Conservation (phyloP, 2,797 vertebrate species). For the Myripristis jacobus region DNA sequence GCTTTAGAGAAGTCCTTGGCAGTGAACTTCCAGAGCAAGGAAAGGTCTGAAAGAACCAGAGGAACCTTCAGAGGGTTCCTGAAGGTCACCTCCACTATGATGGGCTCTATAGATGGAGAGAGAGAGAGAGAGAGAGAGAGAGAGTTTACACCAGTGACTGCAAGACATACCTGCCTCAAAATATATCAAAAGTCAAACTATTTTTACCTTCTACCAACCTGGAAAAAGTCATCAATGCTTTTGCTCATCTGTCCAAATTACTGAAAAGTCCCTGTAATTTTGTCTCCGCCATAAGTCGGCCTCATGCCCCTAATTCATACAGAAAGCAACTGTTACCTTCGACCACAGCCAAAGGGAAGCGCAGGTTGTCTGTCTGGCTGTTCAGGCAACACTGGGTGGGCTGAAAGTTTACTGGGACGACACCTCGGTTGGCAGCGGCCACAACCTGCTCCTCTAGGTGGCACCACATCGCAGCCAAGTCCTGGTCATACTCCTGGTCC, state of each 20-base stretch:
- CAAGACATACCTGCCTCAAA: too few species aligned
- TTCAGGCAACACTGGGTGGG: slow-evolving; percentile 94
- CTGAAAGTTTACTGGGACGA: slow-evolving; percentile 86
- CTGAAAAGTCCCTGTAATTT: too few species aligned
- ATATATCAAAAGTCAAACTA: too few species aligned
- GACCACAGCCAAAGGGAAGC: slow-evolving; percentile 90
- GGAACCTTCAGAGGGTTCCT: slow-evolving; percentile 95
- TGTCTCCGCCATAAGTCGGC: too few species aligned
- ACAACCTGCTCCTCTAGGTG: slow-evolving; percentile 94
- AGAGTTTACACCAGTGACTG: too few species aligned
- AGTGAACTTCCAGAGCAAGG: slow-evolving; percentile 94
- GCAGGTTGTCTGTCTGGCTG: slow-evolving; percentile 92
- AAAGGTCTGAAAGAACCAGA: slow-evolving; percentile 89
- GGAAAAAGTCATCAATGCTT: too few species aligned
- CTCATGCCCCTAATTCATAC: too few species aligned
- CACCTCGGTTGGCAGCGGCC: slow-evolving; percentile 87
- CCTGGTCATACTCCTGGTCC: slow-evolving; percentile 95
- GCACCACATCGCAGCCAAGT: slow-evolving; percentile 91
- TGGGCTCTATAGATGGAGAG: slow-evolving; percentile 84
- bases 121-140: neutral
- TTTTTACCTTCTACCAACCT: too few species aligned
- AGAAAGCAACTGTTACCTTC: slow-evolving; percentile 82
- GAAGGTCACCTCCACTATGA: slow-evolving; percentile 94
- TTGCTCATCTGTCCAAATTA: too few species aligned
- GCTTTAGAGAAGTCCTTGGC: slow-evolving; percentile 78